Conservation (phyloP, 2,797 vertebrate genomes). For the Valencia hispanica region DNA sequence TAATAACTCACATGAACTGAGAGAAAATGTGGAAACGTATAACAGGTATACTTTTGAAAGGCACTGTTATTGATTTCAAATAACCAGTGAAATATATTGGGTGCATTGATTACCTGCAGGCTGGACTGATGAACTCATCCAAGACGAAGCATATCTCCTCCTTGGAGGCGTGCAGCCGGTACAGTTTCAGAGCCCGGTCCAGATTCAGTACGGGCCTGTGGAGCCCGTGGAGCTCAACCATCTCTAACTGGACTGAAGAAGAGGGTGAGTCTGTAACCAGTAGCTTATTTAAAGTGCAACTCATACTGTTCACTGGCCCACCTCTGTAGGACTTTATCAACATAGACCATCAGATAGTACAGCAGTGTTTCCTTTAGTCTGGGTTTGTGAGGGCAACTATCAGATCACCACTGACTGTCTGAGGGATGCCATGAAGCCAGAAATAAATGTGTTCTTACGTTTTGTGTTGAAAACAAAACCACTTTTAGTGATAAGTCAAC, state of each 20-base stretch:
- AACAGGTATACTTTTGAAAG: not conserved
- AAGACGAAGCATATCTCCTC: conserved; percentile 53
- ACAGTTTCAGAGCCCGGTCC: conserved; percentile 86
- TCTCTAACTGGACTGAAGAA: conserved; percentile 77
- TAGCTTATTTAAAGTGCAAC: not conserved
- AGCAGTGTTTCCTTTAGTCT: conserved; percentile 15
- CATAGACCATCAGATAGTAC: conserved; percentile 9
- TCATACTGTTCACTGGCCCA: not conserved
- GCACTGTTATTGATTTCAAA: not conserved
- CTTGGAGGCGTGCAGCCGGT: conserved; percentile 83
- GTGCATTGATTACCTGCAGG: conserved; percentile 32
- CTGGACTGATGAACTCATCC: conserved; percentile 6
- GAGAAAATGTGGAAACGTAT: too few relatives aligned
- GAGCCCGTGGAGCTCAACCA: conserved; percentile 84
- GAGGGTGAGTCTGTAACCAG: conserved; percentile 77
- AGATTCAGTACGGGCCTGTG: conserved; percentile 83
- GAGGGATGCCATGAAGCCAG: conserved; percentile 15
- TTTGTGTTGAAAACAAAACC: conserved; percentile 13
- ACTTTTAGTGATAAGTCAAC: not conserved
- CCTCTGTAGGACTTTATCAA: conserved; percentile 24
- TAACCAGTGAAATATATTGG: not conserved
- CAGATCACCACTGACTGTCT: conserved; percentile 17
- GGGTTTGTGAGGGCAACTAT: conserved; percentile 15
- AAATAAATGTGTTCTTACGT: conserved; percentile 2
- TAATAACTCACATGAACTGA: too few relatives aligned